Conservation (phyloP, 2,888 invertebrate species). For the Pseudococcus viburni region DNA sequence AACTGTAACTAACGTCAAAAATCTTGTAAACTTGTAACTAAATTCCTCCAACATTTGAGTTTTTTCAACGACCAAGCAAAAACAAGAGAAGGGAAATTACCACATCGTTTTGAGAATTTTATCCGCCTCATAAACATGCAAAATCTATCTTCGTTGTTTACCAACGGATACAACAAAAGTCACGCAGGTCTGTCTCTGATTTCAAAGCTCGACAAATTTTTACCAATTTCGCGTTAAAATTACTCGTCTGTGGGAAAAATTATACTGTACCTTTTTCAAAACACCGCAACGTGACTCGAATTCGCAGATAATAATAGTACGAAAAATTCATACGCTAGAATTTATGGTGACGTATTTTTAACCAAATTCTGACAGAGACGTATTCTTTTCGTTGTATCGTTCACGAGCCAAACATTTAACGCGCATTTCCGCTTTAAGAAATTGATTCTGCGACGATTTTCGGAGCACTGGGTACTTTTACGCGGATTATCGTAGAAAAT, state of each 20-base stretch:
- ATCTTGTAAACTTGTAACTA: background rate
- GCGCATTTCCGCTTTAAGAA: background rate
- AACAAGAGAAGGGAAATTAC: slow-evolving; percentile 10
- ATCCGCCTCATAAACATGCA: slow-evolving; percentile 47
- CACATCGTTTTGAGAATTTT: slow-evolving; percentile 26
- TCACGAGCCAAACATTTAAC: slow-evolving; percentile 13
- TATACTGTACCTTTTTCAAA: background rate
- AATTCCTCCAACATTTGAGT: background rate
- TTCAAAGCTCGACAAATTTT: background rate
- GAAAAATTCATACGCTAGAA: background rate
- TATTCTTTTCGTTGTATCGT: background rate
- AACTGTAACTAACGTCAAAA: background rate
- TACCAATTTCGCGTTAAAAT: background rate
- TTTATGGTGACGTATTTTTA: slow-evolving; percentile 39
- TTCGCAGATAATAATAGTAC: background rate
- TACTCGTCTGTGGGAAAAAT: background rate
- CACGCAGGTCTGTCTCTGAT: background rate
- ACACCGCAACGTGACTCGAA: background rate
- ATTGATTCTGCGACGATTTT: background rate
- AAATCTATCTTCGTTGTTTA: slow-evolving; percentile 10
- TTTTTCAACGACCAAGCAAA: background rate
- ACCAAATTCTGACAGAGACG: background rate
- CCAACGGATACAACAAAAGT: slow-evolving; percentile 43
- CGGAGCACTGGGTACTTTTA: background rate
- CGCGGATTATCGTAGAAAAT: background rate